Evolutionary conservation across 2,888 invertebrate genomes (phyloP), one percentile per base, ranked within the genome.

Genomic region (Pristionchus exspectatus): DNA sequence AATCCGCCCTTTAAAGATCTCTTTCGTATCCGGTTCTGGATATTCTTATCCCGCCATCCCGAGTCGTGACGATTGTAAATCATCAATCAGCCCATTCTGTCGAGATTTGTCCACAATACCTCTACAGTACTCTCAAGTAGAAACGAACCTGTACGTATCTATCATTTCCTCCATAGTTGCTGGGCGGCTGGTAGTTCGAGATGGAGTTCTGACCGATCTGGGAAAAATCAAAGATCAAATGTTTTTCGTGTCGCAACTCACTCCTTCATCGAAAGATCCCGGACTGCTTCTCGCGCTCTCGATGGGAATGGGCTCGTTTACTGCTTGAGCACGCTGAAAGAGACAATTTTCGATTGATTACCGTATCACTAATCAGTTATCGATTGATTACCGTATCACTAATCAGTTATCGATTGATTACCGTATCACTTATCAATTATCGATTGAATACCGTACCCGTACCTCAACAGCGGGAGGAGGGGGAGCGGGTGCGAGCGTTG

Each of bases 31-130:
- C 59, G 38, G 87, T 38, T 44, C 59, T n/a, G 5, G 66, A 59
- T 50, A 16, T 50, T 18, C 38, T 21, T n/a, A 24, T 59, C 74
- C 38, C 27, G 27, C 30, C 33, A 54, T 84, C 9, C 27, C 16
- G 54, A 27, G 44, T 54, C 85, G 72, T 54, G 89, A 88, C 38
- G 88, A 90, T 44, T 89, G 91, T 87, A 90, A 91, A 83, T 91
- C 91, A 69, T 91, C 74, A 66, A 54, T 72, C 77, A 54, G 83
- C 89, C 59, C 87, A 66, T 21, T 72, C 27, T 54, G 24, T 90
- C 54, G 18, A 14, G 77, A 33, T 24, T 18, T 27, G 1, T 27
- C 38, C 24, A 44, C 44, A 12, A 44, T 77, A 24, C 38, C 24
- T 21, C 33, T 66, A 66, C 69, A 33, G 69, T 72, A 72, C 69